Conservation (phyloP, 2,888 invertebrate species). For the Agelastica alni region DNA sequence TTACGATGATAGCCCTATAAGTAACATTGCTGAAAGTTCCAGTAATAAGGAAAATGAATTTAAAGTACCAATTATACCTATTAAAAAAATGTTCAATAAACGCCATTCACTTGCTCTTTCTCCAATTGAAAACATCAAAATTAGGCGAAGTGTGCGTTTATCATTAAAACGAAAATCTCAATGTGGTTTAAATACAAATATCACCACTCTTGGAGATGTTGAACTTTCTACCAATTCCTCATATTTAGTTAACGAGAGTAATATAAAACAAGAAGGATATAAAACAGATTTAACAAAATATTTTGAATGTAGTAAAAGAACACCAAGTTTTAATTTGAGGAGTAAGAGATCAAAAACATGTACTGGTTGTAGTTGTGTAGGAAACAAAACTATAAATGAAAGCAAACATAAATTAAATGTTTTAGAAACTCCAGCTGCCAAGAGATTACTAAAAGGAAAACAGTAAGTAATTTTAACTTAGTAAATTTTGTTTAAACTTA, state of each 20-base stretch:
- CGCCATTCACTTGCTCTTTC: slow-evolving; percentile 26
- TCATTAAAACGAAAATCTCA: slow-evolving; percentile 26
- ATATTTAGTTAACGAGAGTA: neutral
- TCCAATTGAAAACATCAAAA: slow-evolving; percentile 27
- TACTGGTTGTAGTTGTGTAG: neutral
- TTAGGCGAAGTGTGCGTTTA: slow-evolving; percentile 33
- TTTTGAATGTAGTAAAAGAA: slow-evolving; percentile 7
- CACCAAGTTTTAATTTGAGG: slow-evolving; percentile 1
- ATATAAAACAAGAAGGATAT: neutral
- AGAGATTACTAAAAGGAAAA: slow-evolving; percentile 12
- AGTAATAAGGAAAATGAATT: slow-evolving; percentile 24
- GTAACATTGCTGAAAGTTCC: neutral
- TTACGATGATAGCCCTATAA: slow-evolving; percentile 21
- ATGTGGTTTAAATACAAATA: neutral
- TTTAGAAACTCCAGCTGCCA: slow-evolving; percentile 23
- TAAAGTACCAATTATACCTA: slow-evolving; percentile 37
- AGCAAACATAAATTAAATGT: slow-evolving; percentile 7
- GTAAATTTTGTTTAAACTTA: too few species aligned
- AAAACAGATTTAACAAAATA: slow-evolving; percentile 10
- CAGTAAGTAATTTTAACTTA: slow-evolving; percentile 15
- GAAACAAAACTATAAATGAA: neutral
- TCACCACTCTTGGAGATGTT: neutral
- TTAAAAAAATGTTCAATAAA: slow-evolving; percentile 11
- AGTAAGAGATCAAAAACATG: slow-evolving; percentile 1
- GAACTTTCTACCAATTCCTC: neutral